Evolutionary conservation across 2,113 vertebrate species (phyloP).

Genomic region (Catharus minimus): DNA sequence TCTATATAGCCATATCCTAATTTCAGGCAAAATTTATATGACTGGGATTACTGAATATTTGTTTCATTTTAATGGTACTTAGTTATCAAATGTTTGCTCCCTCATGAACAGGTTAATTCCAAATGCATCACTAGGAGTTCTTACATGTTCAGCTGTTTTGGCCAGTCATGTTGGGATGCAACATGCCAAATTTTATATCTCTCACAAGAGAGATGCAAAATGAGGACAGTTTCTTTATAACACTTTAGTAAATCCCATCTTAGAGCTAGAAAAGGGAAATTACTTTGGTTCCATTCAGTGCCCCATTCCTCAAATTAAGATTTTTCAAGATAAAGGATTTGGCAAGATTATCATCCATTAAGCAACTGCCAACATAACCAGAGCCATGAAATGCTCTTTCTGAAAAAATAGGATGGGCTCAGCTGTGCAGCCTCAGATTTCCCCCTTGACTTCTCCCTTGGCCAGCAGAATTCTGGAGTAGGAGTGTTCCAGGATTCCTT

Average conservation of each 20-base stretch:
- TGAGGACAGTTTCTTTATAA: neutral
- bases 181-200: neutral
- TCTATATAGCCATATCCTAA: neutral
- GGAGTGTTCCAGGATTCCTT: neutral
- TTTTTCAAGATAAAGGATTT: constrained; percentile 2
- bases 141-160: neutral
- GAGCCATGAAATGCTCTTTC: neutral
- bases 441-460: neutral
- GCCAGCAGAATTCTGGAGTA: neutral
- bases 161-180: neutral
- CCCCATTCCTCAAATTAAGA: neutral
- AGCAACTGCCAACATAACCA: neutral
- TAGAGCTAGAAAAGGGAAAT: neutral
- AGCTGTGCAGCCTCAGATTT: neutral
- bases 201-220: neutral
- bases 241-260: neutral
- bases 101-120: neutral
- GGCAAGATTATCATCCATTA: neutral
- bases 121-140: neutral
- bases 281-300: neutral
- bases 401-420: neutral
- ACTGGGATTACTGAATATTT: neutral
- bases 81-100: neutral
- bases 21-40: neutral
- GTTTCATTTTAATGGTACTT: neutral